These are phyloP conservation scores for Henricia sp. DNA, from an alignment of 53 echinoderm and acorn worm species.

Conservation along the genomic window DNA sequence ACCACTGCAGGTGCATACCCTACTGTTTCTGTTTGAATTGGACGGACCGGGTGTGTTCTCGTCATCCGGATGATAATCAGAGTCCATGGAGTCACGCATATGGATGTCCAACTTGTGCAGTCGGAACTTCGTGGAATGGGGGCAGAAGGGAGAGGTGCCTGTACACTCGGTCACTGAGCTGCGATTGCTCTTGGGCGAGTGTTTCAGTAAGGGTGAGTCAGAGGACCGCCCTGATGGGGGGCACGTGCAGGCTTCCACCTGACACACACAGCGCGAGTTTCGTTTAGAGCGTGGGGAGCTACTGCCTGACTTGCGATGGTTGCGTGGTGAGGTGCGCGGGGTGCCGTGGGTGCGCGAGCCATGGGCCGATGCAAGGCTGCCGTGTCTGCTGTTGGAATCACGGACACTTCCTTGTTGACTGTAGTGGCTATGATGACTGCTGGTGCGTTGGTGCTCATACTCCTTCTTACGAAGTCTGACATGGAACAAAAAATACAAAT, in stretches of 20 bases:
- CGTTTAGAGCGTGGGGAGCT: slow-evolving; percentile 40
- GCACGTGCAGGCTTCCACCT: slow-evolving; percentile 66
- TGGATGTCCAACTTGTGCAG: slow-evolving; percentile 51
- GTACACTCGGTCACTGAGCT: slow-evolving; percentile 72
- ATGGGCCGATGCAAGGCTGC: slow-evolving; percentile 61
- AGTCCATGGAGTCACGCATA: slow-evolving; percentile 59
- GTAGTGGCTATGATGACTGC: slow-evolving; percentile 72
- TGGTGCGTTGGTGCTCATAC: slow-evolving; percentile 61
- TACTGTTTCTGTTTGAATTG: slow-evolving; percentile 16
- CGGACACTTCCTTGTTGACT: slow-evolving; percentile 59
- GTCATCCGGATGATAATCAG: slow-evolving; percentile 59
- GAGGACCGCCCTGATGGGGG: slow-evolving; percentile 64
- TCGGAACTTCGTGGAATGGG: slow-evolving; percentile 75
- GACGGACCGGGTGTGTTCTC: slow-evolving; percentile 51
- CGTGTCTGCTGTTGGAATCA: slow-evolving; percentile 67
- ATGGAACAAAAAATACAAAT: slow-evolving; percentile 19
- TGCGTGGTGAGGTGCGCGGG: slow-evolving; percentile 61
- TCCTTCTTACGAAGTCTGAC: slow-evolving; percentile 68
- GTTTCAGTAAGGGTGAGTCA: slow-evolving; percentile 53
- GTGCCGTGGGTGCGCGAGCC: slow-evolving; percentile 61
- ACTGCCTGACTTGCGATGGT: slow-evolving; percentile 55
- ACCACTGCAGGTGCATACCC: slow-evolving; percentile 27
- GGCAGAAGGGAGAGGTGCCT: slow-evolving; percentile 87
- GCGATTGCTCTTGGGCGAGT: slow-evolving; percentile 59
- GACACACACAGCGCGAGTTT: slow-evolving; percentile 38